phyloP scores from a whole-genome alignment of 1,140 invertebrate species.

The Vanessa atalanta region DNA sequence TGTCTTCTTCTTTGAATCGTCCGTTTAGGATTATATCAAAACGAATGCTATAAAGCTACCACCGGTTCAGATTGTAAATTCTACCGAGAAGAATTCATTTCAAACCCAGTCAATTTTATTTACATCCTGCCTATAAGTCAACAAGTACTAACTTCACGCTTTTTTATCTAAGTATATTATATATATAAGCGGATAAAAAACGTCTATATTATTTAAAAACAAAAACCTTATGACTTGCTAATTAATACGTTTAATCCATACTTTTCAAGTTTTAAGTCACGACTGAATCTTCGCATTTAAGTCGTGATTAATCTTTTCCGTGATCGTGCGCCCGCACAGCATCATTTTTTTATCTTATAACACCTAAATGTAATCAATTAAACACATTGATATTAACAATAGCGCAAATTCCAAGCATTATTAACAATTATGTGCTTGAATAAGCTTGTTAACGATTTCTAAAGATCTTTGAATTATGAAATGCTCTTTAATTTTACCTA shows the following conservation, averaged over 20 bases:
- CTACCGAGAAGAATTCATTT: too few species aligned
- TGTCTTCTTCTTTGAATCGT: too few species aligned
- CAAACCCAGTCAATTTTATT: too few species aligned
- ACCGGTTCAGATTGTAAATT: too few species aligned
- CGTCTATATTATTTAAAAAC: slow-evolving; percentile 34
- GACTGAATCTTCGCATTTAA: slow-evolving; percentile 40
- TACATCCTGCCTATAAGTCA: too few species aligned
- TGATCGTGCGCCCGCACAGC: slow-evolving; percentile 51
- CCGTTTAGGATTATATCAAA: too few species aligned
- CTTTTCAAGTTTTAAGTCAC: slow-evolving; percentile 51
- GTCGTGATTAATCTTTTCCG: slow-evolving; percentile 66
- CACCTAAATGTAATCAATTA: slow-evolving; percentile 44
- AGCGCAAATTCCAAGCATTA: not conserved
- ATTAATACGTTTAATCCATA: slow-evolving; percentile 49
- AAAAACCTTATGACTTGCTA: slow-evolving; percentile 50
- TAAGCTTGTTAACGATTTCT: slow-evolving; percentile 1
- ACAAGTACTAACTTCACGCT: too few species aligned
- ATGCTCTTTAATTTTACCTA: not conserved
- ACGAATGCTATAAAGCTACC: too few species aligned
- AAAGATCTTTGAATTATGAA: not conserved
- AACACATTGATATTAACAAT: slow-evolving; percentile 38
- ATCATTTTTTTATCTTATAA: slow-evolving; percentile 47
- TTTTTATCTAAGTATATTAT: too few species aligned
- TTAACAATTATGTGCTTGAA: slow-evolving; percentile 4
- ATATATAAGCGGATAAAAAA: not conserved